Base-by-base conservation (phyloP, 1,140 invertebrate species). In the Eumeta japonica region DNA sequence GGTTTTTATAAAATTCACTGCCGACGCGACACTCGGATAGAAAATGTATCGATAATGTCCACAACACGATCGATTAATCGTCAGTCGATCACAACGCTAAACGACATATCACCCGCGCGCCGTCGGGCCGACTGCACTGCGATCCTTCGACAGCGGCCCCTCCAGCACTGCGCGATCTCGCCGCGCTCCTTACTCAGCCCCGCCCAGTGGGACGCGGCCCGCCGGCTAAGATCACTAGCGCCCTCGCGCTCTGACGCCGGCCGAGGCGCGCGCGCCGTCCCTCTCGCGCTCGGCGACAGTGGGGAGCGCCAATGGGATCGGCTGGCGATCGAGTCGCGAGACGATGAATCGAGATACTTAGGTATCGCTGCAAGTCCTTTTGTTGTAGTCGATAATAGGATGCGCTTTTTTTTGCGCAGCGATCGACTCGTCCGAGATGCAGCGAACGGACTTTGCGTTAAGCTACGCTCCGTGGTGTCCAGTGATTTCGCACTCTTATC, bases 371-470 rank as follows among this genome's bases (percentile, higher is more conserved):
- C 68, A 67, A 68, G 58, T 68, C 66, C 68, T 74, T 71, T 71
- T 74, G 64, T 73, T 71, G 66, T 67, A 74, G 61, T 74, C 68
- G 66, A 74, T 74, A 74, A 74, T 74, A 64, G 64, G 65, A 74
- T 74, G 68, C 68, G 64, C 63, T 71, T 73, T 74, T n/a, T 67
- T 71, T 68, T 63, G 58, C 59, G 52, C 46, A 56, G 61, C 59
- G 52, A 68, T 65, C 62, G 63, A 61, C 60, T 57, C n/a, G 55
- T 39, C 57, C 55, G 55, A 5, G 20, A 7, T n/a, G n/a, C n/a
- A n/a, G n/a, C n/a, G n/a, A n/a, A n/a, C n/a, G n/a, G n/a, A n/a
- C n/a, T n/a, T n/a, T n/a, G n/a, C n/a, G n/a, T n/a, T n/a, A n/a
- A n/a, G n/a, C n/a, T n/a, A n/a, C n/a, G n/a, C n/a, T n/a, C n/a